These are phyloP conservation scores for Bubo bubo DNA, from an alignment of 2,113 vertebrate genomes.

Conservation along the genomic window DNA sequence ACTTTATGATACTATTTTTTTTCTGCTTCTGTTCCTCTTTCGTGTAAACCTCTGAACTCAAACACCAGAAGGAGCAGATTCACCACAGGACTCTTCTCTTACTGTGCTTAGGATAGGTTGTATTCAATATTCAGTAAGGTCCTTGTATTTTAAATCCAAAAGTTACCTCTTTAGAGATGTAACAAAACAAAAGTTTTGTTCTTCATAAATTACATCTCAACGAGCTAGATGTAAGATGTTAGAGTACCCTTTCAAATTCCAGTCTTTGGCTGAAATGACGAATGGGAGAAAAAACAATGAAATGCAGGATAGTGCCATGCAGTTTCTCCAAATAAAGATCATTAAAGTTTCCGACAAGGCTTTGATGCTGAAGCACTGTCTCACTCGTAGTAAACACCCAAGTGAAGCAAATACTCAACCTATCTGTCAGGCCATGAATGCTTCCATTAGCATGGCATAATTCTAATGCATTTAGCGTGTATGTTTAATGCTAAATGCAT, in stretches of 20 bases:
- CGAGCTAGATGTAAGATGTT: not conserved
- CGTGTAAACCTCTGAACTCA: not conserved
- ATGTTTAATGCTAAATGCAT: slow-evolving; percentile 65
- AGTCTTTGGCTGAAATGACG: not conserved
- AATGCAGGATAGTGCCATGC: not conserved
- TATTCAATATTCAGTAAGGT: not conserved
- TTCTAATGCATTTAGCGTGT: slow-evolving; percentile 41
- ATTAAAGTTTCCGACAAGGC: slow-evolving; percentile 14
- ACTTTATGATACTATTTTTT: not conserved
- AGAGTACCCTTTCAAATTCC: not conserved
- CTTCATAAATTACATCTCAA: not conserved
- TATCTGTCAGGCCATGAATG: slow-evolving; percentile 39
- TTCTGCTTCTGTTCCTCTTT: not conserved
- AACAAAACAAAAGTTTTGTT: not conserved
- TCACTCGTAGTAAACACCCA: slow-evolving; percentile 8
- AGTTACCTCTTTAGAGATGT: not conserved
- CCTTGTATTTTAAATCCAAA: not conserved
- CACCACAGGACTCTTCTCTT: not conserved
- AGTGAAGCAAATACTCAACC: slow-evolving; percentile 27
- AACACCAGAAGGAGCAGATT: not conserved
- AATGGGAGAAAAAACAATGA: not conserved
- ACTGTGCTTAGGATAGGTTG: not conserved
- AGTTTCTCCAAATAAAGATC: slow-evolving; percentile 6
- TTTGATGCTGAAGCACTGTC: slow-evolving; percentile 5
- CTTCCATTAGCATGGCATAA: slow-evolving; percentile 50